Conservation (phyloP, 1,140 invertebrate genomes). For the Paracyclopina nana region DNA sequence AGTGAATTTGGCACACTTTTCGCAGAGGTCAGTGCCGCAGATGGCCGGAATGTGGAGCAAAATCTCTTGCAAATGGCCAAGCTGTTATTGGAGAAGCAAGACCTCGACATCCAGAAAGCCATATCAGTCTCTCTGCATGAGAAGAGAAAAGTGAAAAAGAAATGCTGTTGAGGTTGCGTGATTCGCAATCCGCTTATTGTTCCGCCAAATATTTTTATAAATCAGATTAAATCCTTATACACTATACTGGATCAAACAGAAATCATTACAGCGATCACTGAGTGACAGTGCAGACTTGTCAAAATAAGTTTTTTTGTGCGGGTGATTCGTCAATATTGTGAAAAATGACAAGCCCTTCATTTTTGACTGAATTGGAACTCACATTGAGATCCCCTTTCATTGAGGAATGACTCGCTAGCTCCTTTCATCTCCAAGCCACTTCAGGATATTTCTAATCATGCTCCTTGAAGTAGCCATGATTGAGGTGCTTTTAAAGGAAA, state of each 20-base stretch:
- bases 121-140: neutral
- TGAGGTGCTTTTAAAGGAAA: no score
- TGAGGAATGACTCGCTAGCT: no score
- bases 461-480: no score
- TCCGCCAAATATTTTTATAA: neutral
- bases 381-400: no score
- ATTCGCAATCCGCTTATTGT: neutral
- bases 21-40: neutral
- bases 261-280: no score
- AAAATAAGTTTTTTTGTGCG: no score
- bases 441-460: no score
- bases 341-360: no score
- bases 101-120: constrained; percentile 6
- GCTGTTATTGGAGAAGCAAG: neutral
- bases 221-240: neutral
- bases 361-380: no score
- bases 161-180: neutral
- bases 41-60: constrained; percentile 2
- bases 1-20: neutral
- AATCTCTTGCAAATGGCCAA: neutral
- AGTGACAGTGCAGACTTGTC: no score
- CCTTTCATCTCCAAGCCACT: no score
- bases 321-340: no score
- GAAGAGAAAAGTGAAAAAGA: neutral
- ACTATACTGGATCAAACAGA: neutral